phyloP scores from a whole-genome alignment of 2,797 vertebrate species.

The Cossypha heuglini region DNA sequence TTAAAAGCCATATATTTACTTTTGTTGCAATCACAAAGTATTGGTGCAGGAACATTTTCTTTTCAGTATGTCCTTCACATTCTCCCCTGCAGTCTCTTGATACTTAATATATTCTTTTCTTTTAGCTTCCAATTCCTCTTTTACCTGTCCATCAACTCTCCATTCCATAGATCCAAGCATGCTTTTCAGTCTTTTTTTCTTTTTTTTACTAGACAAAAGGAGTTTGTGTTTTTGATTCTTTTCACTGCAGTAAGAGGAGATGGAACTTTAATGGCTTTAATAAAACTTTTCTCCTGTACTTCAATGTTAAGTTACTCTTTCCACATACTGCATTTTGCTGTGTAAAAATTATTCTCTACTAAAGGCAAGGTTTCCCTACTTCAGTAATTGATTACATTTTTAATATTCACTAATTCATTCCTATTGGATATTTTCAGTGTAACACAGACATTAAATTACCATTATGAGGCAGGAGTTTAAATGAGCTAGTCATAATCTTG shows the following conservation, averaged over 20 bases:
- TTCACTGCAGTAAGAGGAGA: constrained; percentile 38
- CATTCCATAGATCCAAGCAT: constrained; percentile 44
- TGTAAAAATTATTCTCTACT: background rate
- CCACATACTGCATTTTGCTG: background rate
- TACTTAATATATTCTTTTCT: constrained; percentile 50
- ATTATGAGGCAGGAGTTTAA: background rate
- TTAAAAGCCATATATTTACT: background rate
- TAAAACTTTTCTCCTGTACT: constrained; percentile 57
- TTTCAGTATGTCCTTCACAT: constrained; percentile 38
- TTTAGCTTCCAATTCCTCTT: constrained; percentile 57
- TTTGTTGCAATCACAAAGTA: background rate
- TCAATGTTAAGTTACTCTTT: constrained; percentile 17
- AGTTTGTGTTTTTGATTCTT: constrained; percentile 57
- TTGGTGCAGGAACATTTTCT: background rate
- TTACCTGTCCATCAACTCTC: constrained; percentile 68
- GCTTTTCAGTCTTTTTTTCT: constrained; percentile 38
- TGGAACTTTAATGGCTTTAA: constrained; percentile 59
- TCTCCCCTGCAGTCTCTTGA: constrained; percentile 31
- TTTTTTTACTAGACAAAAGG: constrained; percentile 59
- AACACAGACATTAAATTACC: background rate
- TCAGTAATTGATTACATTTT: background rate
- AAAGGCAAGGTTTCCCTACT: background rate
- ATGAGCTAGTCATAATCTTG: background rate
- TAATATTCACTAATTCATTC: background rate
- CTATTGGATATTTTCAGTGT: background rate